Evolutionary conservation across 2,888 invertebrate genomes (phyloP), one percentile per base, ranked within the genome.

Genomic region (Seira ritae): DNA sequence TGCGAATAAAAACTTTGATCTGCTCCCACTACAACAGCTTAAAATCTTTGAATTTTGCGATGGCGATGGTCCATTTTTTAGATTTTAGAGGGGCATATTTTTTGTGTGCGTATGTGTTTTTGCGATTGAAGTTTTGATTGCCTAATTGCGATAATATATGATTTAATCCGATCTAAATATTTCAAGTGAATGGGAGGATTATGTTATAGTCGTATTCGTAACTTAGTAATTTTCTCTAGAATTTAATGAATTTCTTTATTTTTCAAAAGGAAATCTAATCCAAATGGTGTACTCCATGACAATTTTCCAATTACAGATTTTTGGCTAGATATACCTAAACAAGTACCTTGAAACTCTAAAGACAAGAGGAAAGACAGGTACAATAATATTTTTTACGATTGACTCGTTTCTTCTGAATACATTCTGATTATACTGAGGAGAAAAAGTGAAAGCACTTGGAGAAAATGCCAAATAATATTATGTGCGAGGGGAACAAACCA

Each of bases 1-100:
- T 81, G 70, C 70, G 71, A 73, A 67, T 68, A 76, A 65, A 77
- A 23, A 73, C 82, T 82, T 82, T 82, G 82, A 82, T 60, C 77
- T 77, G 82, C 42, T 69, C 82, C 77, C 82, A 71, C 75, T 60
- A n/a, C 75, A 24, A 6, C 6, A 12, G 42, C 6, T 8, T 12
- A 42, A 42, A 42, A 42, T n/a, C n/a, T n/a, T n/a, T n/a, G 42
- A 46, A 6, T 31, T 24, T 23, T 24, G 67, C 66, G 55, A 23
- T 50, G 66, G 67, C n/a, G 17, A 12, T n/a, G 37, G 17, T 6
- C n/a, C 19, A 24, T n/a, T 69, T 69, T 69, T 42, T 42, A 24
- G 12, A 42, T 42, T 42, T 60, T 60, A n/a, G 60, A 10, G 15
- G 17, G 4, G 10, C 60, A n/a, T 60, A 60, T 60, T 15, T 4